Base-by-base conservation (phyloP, 2,888 invertebrate species). In the Gymnosoma rotundatum region DNA sequence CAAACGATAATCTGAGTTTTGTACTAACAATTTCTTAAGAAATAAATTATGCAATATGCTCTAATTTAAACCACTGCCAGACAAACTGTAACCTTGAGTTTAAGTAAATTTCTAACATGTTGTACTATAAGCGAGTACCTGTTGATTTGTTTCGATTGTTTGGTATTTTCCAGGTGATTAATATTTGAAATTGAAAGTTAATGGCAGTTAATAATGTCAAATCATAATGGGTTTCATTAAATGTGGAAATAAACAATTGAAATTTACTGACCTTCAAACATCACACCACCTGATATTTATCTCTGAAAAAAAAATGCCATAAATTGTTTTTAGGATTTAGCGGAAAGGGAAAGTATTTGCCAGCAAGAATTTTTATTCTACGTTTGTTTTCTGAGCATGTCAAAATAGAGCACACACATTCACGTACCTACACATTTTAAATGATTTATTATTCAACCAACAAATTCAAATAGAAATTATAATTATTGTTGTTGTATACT, bases 131-230 rank as follows among this genome's bases (percentile, higher is more conserved):
- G 21, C 16, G 45, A 45, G 56, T 80, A 83, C 83, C 76, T 83
- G 83, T 84, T 84, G 83, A 73, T 38, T 64, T 42, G 21, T 25
- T 60, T 69, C 52, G 70, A 58, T n/a, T 61, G 50, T 83, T 63
- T 70, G 69, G 67, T 32, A 76, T 54, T 83, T 83, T 83, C 67
- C 79, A 76, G 80, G 58, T 81, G 80, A 81, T 81, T 52, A 70
- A 74, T 64, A 74, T 78, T 58, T 69, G 52, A 81, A 84, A 78
- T 60, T 73, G 80, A 78, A 78, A 84, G 84, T 84, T 78, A 81
- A 84, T 80, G 78, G 73, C 58, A 70, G 54, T 50, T 83, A 80
- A 76, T 67, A 72, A 67, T 72, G 66, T 76, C 48, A 54, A 32
- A 21, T 58, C 58, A 63, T 74, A 84, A 78, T 78, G 80, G 64